These are phyloP conservation scores for Bos taurus DNA, from an alignment of 2,113 vertebrate genomes.

Conservation along the genomic window ARS-UCD2.0 NC_037332.1:81964501-81965000, in stretches of 20 bases:
- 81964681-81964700: neutral
- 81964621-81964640: no score
- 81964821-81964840: conserved; percentile 52
- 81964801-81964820: conserved; percentile 41
- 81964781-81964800: conserved; percentile 30
- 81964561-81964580: neutral
- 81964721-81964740: neutral
- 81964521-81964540: conserved; percentile 4
- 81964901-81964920: conserved; percentile 6
- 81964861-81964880: conserved; percentile 47
- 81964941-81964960: conserved; percentile 13
- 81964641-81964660: no score
- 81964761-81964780: conserved; percentile 14
- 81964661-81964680: neutral
- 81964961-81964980: conserved; percentile 34
- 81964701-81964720: neutral
- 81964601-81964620: neutral
- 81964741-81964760: neutral
- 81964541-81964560: conserved; percentile 25
- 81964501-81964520: neutral
- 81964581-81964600: neutral
- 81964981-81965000: conserved; percentile 55
- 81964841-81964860: conserved; percentile 54
- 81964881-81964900: neutral
- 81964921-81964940: neutral